Evolutionary conservation across 2,888 invertebrate species (phyloP), one percentile per base, ranked within the genome.

Genomic region (Diabrotica balteata): DNA sequence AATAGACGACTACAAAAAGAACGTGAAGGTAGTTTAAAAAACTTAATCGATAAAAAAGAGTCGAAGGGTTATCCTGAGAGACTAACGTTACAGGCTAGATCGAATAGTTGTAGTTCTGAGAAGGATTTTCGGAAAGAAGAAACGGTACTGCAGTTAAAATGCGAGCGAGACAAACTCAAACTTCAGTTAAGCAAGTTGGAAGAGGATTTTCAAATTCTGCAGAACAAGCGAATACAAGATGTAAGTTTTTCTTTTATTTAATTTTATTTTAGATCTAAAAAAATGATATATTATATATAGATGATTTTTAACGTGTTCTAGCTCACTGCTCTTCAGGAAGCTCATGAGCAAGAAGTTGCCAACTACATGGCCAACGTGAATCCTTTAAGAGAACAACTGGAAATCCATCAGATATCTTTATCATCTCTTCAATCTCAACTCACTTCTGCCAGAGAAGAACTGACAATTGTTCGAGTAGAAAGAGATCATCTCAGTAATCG

Each of bases 141-240:
- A 85, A 78, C 87, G 85, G 55, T 89, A 85, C 75, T 84, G 79
- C 71, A 80, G 86, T 54, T 83, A 81, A 76, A 86, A 85, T 68
- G 88, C 86, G 84, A 88, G 87, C 71, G 87, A 83, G 75, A 91
- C 73, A 92, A 92, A 74, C 85, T 92, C 55, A 90, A 89, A 78
- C 86, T 90, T 64, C 88, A 84, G 68, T 69, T 84, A 52, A 76
- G 78, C 53, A 73, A 81, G 58, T 77, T 93, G 43, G 92, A 93
- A 77, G 90, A 90, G 70, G 93, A 94, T 78, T 91, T 91, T 76
- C 90, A 92, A 81, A 84, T 88, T 69, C 82, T 94, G 75, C 93
- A 93, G 81, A 90, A 90, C 75, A 93, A 93, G 80, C 87, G 93
- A 63, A 86, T 94, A 76, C 91, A 92, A 81, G 94, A 94, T 85